Evolutionary conservation across 2,888 invertebrate species (phyloP).

Genomic region (Sympetrum striolatum): DNA sequence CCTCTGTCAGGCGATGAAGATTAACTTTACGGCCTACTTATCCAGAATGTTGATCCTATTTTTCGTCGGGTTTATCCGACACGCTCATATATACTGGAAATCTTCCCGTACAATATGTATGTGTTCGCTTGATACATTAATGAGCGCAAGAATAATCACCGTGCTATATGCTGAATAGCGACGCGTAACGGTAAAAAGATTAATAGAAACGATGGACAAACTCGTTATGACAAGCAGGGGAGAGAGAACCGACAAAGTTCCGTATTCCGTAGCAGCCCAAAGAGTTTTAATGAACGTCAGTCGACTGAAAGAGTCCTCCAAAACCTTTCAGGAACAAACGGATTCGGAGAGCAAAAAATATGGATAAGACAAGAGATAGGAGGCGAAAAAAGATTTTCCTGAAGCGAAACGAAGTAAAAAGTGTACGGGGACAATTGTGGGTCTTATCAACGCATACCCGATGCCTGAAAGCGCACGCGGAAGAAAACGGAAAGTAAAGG

Average conservation of each 20-base stretch:
- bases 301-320: background rate
- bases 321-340: background rate
- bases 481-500: background rate
- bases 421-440: background rate
- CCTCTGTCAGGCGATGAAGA: no score
- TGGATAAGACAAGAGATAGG: background rate
- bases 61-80: no score
- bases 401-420: background rate
- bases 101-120: no score
- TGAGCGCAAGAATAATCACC: no score
- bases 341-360: background rate
- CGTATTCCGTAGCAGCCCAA: background rate
- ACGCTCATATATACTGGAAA: no score
- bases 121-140: no score
- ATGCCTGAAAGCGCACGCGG: no score
- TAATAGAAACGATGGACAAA: background rate
- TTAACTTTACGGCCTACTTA: no score
- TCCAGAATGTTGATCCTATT: no score
- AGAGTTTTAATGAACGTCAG: background rate
- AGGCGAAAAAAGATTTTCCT: background rate
- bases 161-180: no score
- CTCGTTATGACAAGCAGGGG: background rate
- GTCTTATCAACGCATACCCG: no score
- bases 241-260: background rate
- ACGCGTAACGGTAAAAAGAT: no score